Evolutionary conservation across 2,888 invertebrate species (phyloP).

Genomic region (Drosophila falleni): DNA sequence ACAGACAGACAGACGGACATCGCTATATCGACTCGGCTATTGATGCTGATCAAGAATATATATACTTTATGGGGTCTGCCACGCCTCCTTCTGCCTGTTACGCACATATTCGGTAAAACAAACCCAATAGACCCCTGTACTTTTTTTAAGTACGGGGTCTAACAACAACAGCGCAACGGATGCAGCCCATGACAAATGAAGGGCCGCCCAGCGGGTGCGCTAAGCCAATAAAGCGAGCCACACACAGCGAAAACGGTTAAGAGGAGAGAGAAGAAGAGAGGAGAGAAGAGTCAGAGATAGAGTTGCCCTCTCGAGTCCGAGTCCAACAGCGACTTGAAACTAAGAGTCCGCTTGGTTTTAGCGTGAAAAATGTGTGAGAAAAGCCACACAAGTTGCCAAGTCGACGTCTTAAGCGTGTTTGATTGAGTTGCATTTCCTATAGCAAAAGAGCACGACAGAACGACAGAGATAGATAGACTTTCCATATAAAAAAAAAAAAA

Average conservation of each 20-base stretch:
- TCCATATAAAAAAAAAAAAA: constrained; percentile 53
- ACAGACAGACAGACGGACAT: too few relatives aligned
- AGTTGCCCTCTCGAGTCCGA: constrained; percentile 13
- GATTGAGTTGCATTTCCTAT: constrained; percentile 75
- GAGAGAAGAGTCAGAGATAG: constrained; percentile 10
- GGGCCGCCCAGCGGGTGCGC: constrained; percentile 61
- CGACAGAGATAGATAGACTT: constrained; percentile 14
- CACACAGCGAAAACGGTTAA: constrained; percentile 47
- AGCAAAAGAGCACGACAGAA: background rate
- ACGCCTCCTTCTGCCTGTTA: too few relatives aligned
- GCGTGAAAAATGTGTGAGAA: constrained; percentile 77
- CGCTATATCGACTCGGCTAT: too few relatives aligned
- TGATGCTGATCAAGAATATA: too few relatives aligned
- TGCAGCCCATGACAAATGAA: constrained; percentile 71
- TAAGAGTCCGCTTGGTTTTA: constrained; percentile 45
- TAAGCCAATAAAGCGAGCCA: constrained; percentile 56
- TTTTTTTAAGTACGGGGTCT: too few relatives aligned
- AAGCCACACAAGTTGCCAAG: constrained; percentile 74
- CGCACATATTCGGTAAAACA: too few relatives aligned
- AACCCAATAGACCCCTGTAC: too few relatives aligned
- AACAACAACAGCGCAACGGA: constrained; percentile 42
- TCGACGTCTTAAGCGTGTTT: constrained; percentile 53
- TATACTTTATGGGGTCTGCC: too few relatives aligned
- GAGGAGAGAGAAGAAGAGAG: background rate
- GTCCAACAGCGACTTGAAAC: constrained; percentile 20